A percentile compares a stretch with the other conserved stretches of the same genome.
phyloP scores from a whole-genome alignment of 2,888 invertebrate genomes.

The Drosophila tanythrix region DNA sequence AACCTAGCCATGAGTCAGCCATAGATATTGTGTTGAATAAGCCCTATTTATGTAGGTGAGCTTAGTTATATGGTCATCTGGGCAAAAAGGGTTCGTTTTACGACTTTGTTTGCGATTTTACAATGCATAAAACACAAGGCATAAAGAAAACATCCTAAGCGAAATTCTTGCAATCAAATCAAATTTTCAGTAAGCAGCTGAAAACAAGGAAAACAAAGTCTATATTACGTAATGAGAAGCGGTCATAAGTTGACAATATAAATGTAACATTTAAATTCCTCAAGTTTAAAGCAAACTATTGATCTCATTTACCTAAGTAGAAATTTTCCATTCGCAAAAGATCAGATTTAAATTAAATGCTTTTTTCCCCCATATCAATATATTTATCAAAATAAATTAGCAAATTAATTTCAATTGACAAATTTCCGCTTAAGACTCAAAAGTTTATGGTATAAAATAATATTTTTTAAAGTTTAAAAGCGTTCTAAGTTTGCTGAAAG shows the following conservation, averaged over 20 bases:
- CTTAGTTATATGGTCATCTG: slow-evolving; percentile 44
- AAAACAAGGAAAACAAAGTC: background rate
- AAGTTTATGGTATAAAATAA: slow-evolving; percentile 2
- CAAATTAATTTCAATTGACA: slow-evolving; percentile 24
- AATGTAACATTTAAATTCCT: background rate
- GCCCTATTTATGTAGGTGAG: slow-evolving; percentile 46
- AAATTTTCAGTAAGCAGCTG: background rate
- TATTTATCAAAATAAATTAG: background rate
- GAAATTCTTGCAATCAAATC: background rate
- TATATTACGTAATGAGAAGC: background rate
- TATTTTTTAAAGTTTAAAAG: slow-evolving; percentile 47
- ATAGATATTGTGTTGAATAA: slow-evolving; percentile 19
- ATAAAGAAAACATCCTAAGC: background rate
- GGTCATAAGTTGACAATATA: background rate
- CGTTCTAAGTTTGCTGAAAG: slow-evolving; percentile 31
- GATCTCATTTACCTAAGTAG: background rate
- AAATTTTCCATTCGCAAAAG: background rate
- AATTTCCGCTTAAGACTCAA: slow-evolving; percentile 18
- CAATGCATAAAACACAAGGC: slow-evolving; percentile 39
- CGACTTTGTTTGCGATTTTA: slow-evolving; percentile 57
- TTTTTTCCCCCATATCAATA: background rate
- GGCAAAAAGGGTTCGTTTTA: slow-evolving; percentile 54
- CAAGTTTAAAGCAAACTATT: background rate
- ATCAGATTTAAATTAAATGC: background rate
- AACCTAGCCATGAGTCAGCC: slow-evolving; percentile 38